Evolutionary conservation across 2,113 vertebrate species (phyloP).

Genomic region (Thamnophis sirtalis): DNA sequence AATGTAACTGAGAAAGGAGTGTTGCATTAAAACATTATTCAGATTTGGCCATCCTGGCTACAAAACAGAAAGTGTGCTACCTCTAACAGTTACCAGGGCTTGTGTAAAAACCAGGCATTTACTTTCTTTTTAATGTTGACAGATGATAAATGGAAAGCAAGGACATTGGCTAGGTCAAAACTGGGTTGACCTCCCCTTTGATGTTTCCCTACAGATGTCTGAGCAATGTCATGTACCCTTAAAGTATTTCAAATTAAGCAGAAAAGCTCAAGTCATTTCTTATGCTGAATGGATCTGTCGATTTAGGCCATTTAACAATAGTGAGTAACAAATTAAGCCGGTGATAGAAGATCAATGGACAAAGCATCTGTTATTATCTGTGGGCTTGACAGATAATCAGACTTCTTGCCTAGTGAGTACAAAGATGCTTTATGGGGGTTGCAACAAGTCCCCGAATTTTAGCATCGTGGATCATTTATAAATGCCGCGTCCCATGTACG

Average conservation of each 20-base stretch:
- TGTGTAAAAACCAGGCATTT: conserved; percentile 41
- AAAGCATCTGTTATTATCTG: conserved; percentile 16
- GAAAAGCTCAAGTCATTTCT: conserved; percentile 18
- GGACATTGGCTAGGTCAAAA: conserved; percentile 50
- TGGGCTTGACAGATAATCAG: conserved; percentile 19
- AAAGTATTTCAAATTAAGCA: conserved; percentile 43
- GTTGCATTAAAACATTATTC: neutral
- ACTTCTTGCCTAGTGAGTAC: conserved; percentile 1
- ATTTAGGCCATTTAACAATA: conserved; percentile 28
- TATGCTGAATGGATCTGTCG: conserved; percentile 1
- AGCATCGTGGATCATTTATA: neutral
- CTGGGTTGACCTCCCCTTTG: conserved; percentile 47
- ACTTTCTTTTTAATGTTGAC: conserved; percentile 38
- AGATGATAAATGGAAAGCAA: conserved; percentile 46
- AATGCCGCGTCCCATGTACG: neutral
- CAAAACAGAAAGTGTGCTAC: conserved; percentile 25
- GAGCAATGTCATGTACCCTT: conserved; percentile 40
- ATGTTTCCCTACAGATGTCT: conserved; percentile 50
- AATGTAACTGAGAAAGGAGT: neutral
- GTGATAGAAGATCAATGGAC: conserved; percentile 3
- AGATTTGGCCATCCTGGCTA: conserved; percentile 24
- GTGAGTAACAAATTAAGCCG: conserved; percentile 22
- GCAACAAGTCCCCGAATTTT: fast-evolving
- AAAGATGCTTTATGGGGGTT: conserved; percentile 1
- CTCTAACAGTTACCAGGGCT: conserved; percentile 40